Percentiles rank a stretch among this genome's conserved stretches.
phyloP scores from a whole-genome alignment of 53 echinoderm and acorn worm species.

The Arbacia lixula region DNA sequence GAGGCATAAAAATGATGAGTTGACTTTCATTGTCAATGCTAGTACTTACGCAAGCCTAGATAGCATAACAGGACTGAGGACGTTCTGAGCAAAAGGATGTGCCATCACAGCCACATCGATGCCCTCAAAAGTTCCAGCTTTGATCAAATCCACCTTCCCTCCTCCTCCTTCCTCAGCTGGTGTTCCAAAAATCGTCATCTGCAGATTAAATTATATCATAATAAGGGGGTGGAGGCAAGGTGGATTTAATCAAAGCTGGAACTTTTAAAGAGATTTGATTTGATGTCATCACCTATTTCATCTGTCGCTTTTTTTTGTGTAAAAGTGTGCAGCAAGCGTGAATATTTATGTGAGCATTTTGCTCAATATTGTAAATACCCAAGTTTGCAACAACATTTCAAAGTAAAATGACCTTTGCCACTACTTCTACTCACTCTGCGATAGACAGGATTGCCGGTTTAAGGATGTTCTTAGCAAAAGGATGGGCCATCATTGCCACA shows the following conservation, averaged over 20 bases:
- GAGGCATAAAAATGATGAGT: too few relatives aligned
- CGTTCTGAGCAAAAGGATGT: constrained; percentile 65
- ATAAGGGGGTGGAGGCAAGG: too few relatives aligned
- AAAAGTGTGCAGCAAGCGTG: too few relatives aligned
- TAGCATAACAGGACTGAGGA: constrained; percentile 24
- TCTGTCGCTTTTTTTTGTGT: too few relatives aligned
- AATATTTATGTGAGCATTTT: too few relatives aligned
- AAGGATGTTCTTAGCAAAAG: constrained; percentile 38
- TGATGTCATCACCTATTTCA: too few relatives aligned
- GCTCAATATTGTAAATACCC: too few relatives aligned
- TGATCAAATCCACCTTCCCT: constrained; percentile 79
- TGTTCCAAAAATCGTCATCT: constrained; percentile 91
- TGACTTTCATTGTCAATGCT: background rate
- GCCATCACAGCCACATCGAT: constrained; percentile 91
- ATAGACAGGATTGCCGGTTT: background rate
- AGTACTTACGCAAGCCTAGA: constrained; percentile 68
- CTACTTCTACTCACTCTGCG: background rate
- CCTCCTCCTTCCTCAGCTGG: constrained; percentile 94
- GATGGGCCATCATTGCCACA: constrained; percentile 93
- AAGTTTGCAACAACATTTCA: too few relatives aligned
- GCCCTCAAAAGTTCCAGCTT: constrained; percentile 75
- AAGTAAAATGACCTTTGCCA: too few relatives aligned
- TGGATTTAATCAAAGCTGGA: too few relatives aligned
- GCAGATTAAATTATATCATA: too few relatives aligned
- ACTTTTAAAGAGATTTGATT: background rate